Conservation (phyloP, 2,797 vertebrate genomes). For the Nyctibius grandis region DNA sequence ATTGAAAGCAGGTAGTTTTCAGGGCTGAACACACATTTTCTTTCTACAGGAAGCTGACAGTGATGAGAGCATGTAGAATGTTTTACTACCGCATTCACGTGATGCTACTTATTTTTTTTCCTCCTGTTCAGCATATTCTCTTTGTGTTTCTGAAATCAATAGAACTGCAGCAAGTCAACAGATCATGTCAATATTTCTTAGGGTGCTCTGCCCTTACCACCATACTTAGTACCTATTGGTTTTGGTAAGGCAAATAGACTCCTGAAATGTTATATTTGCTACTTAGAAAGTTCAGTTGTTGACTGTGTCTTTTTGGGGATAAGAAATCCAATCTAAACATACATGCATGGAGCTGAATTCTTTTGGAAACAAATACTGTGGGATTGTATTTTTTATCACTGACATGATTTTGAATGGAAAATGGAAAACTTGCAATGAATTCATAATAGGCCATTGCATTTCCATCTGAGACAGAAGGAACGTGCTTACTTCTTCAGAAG, state of each 20-base stretch:
- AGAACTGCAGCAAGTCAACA: slow-evolving; percentile 1
- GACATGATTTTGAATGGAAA: slow-evolving; percentile 36
- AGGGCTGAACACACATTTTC: slow-evolving; percentile 37
- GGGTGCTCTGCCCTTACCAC: neutral
- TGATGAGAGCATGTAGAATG: neutral
- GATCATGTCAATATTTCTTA: slow-evolving; percentile 51
- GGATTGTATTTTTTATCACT: slow-evolving; percentile 20
- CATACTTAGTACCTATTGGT: neutral
- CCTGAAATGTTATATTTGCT: neutral
- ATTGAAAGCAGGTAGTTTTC: neutral
- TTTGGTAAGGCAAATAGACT: neutral
- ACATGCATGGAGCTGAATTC: neutral
- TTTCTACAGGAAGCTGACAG: neutral
- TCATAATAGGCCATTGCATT: slow-evolving; percentile 33
- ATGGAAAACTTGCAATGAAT: slow-evolving; percentile 33
- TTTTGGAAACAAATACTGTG: neutral
- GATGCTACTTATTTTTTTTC: neutral
- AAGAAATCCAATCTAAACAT: neutral
- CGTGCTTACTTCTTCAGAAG: neutral
- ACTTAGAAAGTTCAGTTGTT: neutral
- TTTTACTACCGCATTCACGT: slow-evolving; percentile 39
- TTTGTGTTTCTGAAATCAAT: slow-evolving; percentile 53
- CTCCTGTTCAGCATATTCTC: slow-evolving; percentile 47
- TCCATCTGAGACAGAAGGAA: slow-evolving; percentile 18
- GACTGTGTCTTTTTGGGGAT: neutral